Conservation (phyloP, 2,888 invertebrate species). For the Psylliodes chrysocephalus region DNA sequence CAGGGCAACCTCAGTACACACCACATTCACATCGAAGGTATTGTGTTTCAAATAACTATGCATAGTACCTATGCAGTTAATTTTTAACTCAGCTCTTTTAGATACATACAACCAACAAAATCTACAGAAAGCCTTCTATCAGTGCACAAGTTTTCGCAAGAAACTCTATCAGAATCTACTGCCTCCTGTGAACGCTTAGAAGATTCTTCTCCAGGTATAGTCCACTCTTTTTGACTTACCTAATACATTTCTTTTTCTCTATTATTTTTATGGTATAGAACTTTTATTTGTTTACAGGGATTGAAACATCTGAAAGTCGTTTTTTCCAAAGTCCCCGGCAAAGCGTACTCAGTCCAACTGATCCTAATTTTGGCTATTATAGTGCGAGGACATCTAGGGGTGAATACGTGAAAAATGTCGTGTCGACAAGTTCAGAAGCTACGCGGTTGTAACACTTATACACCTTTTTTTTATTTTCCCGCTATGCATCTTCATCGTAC, state of each 20-base stretch:
- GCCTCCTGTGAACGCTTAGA: slow-evolving; percentile 78
- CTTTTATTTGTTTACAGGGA: slow-evolving; percentile 1
- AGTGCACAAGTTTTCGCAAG: slow-evolving; percentile 73
- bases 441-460: slow-evolving; percentile 70
- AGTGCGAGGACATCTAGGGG: slow-evolving; percentile 65
- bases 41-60: too few relatives aligned
- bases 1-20: slow-evolving; percentile 60
- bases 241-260: too few relatives aligned
- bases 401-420: slow-evolving; percentile 67
- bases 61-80: too few relatives aligned
- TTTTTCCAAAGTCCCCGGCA: slow-evolving; percentile 62
- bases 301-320: slow-evolving; percentile 54
- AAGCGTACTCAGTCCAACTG: slow-evolving; percentile 60
- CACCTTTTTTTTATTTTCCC: not conserved
- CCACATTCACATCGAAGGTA: slow-evolving; percentile 63
- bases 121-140: slow-evolving; percentile 83
- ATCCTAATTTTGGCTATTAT: slow-evolving; percentile 64
- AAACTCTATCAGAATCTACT: slow-evolving; percentile 74
- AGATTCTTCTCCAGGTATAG: slow-evolving; percentile 50
- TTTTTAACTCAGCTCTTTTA: too few relatives aligned
- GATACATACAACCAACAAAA: slow-evolving; percentile 75
- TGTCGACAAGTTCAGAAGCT: slow-evolving; percentile 74
- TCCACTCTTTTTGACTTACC: too few relatives aligned
- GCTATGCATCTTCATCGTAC: too few relatives aligned
- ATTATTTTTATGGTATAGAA: too few relatives aligned